Percentiles rank a stretch among this genome's conserved stretches.
Conservation (phyloP, 1,140 invertebrate species). For the Euura lappo region DNA sequence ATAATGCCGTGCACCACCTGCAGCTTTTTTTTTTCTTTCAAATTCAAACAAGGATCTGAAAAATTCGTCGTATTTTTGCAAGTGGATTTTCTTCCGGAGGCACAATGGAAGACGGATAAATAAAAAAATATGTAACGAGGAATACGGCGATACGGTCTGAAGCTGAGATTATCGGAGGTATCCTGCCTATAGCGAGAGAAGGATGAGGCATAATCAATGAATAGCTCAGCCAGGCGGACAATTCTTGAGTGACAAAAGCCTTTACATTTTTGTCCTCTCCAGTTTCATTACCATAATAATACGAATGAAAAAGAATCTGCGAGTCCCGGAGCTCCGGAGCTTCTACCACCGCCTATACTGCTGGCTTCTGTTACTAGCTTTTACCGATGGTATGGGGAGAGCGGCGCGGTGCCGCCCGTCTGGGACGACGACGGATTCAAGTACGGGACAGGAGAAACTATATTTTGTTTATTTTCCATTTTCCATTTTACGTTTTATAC, state of each 20-base stretch:
- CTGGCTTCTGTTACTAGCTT: neutral
- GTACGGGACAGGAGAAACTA: neutral
- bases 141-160: neutral
- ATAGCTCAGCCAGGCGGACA: constrained; percentile 4
- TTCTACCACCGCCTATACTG: neutral
- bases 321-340: neutral
- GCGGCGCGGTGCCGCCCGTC: neutral
- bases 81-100: neutral
- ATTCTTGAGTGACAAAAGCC: constrained; percentile 7
- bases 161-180: neutral
- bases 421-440: neutral
- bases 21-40: too few species aligned
- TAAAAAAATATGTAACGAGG: neutral
- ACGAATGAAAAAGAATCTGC: constrained; percentile 4
- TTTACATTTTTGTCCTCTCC: neutral
- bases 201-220: constrained; percentile 4
- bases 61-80: neutral
- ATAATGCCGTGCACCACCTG: too few species aligned
- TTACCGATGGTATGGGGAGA: too few species aligned
- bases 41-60: neutral
- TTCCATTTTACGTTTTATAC: neutral
- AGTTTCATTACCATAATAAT: constrained; percentile 10
- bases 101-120: too few species aligned
- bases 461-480: neutral
- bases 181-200: neutral